Evolutionary conservation across 2,113 vertebrate species (phyloP).

Genomic region (Stegostoma tigrinum): DNA sequence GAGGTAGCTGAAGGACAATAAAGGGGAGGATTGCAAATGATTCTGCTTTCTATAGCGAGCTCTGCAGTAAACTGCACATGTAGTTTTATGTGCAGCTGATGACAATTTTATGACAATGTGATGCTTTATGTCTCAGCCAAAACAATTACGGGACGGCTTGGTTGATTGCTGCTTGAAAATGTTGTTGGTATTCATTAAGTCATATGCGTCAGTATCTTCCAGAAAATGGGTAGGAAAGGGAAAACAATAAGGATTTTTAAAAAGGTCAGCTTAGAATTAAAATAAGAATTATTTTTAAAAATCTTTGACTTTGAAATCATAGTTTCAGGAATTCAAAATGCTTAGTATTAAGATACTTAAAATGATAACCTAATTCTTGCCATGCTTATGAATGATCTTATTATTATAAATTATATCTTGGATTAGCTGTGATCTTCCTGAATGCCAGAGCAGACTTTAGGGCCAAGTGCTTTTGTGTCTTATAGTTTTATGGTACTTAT

Average conservation of each 20-base stretch:
- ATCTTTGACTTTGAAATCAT: neutral
- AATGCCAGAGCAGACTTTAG: too few species aligned
- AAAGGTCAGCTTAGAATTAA: neutral
- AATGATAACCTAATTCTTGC: neutral
- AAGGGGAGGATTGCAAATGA: neutral
- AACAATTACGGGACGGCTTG: neutral
- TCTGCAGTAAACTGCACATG: neutral
- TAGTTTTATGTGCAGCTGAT: neutral
- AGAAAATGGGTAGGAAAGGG: neutral
- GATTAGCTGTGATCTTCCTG: too few species aligned
- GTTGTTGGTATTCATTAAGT: neutral
- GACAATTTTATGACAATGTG: neutral
- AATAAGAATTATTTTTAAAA: neutral
- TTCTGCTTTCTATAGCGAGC: neutral
- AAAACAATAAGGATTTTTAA: neutral
- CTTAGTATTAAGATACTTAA: neutral
- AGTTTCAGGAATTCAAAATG: neutral
- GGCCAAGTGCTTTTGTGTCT: too few species aligned
- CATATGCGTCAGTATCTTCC: neutral
- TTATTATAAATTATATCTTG: too few species aligned
- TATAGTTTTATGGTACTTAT: too few species aligned
- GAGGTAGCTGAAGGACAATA: neutral
- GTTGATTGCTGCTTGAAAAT: too few species aligned
- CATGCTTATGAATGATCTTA: neutral
- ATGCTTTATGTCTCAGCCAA: neutral